Base-by-base conservation (phyloP, 2,888 invertebrate species). In the Mamestra brassicae region DNA sequence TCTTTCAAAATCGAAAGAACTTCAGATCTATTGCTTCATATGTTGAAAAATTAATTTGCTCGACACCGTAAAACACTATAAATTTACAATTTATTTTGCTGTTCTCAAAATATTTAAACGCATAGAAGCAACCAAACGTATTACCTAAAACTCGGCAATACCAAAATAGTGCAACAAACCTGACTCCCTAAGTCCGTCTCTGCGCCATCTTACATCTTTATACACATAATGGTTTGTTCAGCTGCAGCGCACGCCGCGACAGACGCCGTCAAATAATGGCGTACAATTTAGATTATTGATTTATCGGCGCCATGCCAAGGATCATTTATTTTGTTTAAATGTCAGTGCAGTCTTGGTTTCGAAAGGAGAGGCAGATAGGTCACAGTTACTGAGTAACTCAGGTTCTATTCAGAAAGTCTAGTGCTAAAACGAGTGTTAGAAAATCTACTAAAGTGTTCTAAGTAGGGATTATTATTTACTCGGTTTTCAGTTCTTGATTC, bases 171-270 rank as follows among this genome's bases (percentile, higher is more conserved):
- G 13, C 34, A 66, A 17, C 8, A 50, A 57, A 5, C 3, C 11
- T 17, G 8, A 5, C 3, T 13, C 17, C n/a, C 42, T 4, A 58
- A 81, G 15, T 86, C n/a, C 86, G 38, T 54, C 70, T 66, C 87
- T 76, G 87, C 3, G 42, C 13, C 73, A 78, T 65, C 81, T 76
- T 71, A 83, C 86, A 79, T 74, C 87, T 86, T 61, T 45, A 85
- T 87, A 82, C 72, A 62, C 63, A 68, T 80, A 78, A 75, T 85
- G 83, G 84, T 83, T 83, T 77, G 76, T 65, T 87, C 87, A 86
- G 76, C 84, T 86, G 85, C 81, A 54, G 62, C 68, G 62, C 80
- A 71, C 80, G 66, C 69, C 70, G 62, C 67, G 64, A 66, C 68
- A 54, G 65, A 76, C 75, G 78, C 75, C 84, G 78, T 85, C 78